A percentile compares a stretch with the other conserved stretches of the same genome.
Evolutionary conservation across 2,113 vertebrate species (phyloP).

Genomic region (human (Homo sapiens)): GRCh38 chr6:121779001-121779500

Average conservation of each 20-base stretch:
- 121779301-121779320: neutral
- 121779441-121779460: neutral
- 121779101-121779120: neutral
- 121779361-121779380: neutral
- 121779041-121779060: neutral
- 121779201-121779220: neutral
- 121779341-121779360: neutral
- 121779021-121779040: neutral
- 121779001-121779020: neutral
- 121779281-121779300: neutral
- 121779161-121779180: neutral
- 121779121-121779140: neutral
- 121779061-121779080: neutral
- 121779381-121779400: neutral
- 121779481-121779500: neutral
- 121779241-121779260: neutral
- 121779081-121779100: neutral
- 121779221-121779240: neutral
- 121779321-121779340: neutral
- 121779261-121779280: neutral
- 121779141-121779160: neutral
- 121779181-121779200: neutral
- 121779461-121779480: neutral
- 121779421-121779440: neutral
- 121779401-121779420: neutral